These are phyloP conservation scores for Allacma fusca DNA, from an alignment of 2,888 invertebrate species.

Conservation along the genomic window DNA sequence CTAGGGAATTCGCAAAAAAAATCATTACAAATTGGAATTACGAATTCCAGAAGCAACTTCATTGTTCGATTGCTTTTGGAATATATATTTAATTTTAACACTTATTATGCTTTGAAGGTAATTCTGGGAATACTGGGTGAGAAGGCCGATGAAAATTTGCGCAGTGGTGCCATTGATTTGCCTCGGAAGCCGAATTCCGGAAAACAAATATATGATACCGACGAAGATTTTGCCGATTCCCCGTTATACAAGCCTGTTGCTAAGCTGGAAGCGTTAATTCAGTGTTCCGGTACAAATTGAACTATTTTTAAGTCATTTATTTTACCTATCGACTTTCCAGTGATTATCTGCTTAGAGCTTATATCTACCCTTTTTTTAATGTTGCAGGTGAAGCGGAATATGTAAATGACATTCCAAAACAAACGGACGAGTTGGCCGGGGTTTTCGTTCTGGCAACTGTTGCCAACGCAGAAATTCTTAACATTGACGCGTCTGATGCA, in stretches of 20 bases:
- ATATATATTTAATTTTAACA: no score
- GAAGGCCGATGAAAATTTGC: not conserved
- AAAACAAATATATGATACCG: constrained; percentile 75
- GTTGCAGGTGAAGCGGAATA: constrained; percentile 83
- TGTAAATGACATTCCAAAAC: constrained; percentile 75
- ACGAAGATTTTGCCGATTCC: constrained; percentile 70
- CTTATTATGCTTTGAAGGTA: not conserved
- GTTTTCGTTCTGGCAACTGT: constrained; percentile 74
- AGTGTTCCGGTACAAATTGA: constrained; percentile 72
- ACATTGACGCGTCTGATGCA: constrained; percentile 73
- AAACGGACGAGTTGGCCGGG: constrained; percentile 75
- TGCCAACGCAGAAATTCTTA: constrained; percentile 69
- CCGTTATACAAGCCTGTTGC: constrained; percentile 79
- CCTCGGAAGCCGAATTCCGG: constrained; percentile 74
- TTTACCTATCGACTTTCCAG: no score
- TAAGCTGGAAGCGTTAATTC: constrained; percentile 74
- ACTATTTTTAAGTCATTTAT: no score
- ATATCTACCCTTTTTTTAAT: no score
- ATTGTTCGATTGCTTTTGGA: no score
- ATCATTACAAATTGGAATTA: no score
- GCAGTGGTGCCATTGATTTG: constrained; percentile 70
- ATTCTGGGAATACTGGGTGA: constrained; percentile 5
- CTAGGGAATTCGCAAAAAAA: no score
- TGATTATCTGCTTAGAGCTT: no score
- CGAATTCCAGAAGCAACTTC: no score